These are phyloP conservation scores for Zaprionus camerounensis DNA, from an alignment of 1,140 invertebrate species.

Conservation along the genomic window DNA sequence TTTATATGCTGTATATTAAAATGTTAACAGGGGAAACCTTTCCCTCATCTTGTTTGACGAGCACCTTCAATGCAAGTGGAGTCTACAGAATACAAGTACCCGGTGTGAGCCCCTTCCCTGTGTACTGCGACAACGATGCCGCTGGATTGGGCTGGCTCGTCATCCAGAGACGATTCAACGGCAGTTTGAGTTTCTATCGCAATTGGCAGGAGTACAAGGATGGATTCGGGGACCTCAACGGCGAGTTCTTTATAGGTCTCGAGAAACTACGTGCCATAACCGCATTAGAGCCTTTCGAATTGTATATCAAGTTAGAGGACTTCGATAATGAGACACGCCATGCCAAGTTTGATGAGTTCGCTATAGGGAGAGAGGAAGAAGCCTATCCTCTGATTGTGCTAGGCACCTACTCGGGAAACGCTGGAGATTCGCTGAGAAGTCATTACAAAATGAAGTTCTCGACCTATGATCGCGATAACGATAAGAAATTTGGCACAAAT, in stretches of 20 bases:
- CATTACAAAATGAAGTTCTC: constrained; percentile 71
- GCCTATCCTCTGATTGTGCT: constrained; percentile 88
- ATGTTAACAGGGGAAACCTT: not conserved
- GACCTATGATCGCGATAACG: constrained; percentile 86
- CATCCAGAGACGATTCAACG: constrained; percentile 87
- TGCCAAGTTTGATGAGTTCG: constrained; percentile 88
- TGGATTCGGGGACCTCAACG: constrained; percentile 87
- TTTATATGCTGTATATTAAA: not conserved
- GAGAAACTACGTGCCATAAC: constrained; percentile 87
- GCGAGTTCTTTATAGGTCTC: constrained; percentile 88
- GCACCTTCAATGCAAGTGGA: constrained; percentile 16
- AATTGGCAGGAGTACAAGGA: constrained; percentile 87
- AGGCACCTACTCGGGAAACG: constrained; percentile 85
- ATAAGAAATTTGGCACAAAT: constrained; percentile 87
- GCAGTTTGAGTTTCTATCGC: constrained; percentile 87
- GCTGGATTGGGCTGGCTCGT: constrained; percentile 86
- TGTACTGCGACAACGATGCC: constrained; percentile 51
- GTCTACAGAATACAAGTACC: constrained; percentile 44
- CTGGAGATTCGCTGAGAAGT: constrained; percentile 61
- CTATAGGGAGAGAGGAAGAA: constrained; percentile 87
- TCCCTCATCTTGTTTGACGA: constrained; percentile 48
- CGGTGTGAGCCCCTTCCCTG: constrained; percentile 43
- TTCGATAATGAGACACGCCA: constrained; percentile 85
- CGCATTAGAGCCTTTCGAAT: constrained; percentile 86
- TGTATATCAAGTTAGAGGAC: constrained; percentile 88